phyloP scores from a whole-genome alignment of 2,113 vertebrate genomes.

The Paradisaea rubra region DNA sequence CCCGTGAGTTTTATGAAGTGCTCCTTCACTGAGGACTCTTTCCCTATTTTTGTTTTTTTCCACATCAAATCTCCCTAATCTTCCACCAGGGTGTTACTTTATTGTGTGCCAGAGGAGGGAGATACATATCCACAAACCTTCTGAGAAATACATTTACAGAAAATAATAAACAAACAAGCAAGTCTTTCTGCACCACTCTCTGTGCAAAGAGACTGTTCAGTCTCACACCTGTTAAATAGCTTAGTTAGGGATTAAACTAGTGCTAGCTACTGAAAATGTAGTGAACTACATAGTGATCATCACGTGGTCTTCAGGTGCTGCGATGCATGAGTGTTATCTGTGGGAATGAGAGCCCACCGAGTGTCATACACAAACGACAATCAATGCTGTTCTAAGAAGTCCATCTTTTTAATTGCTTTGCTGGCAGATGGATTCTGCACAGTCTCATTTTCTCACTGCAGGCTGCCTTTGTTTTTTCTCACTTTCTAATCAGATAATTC shows the following conservation, averaged over 20 bases:
- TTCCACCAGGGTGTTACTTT: slow-evolving; percentile 33
- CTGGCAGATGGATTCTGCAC: background rate
- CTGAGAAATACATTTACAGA: background rate
- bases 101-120: slow-evolving; percentile 10
- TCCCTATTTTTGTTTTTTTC: background rate
- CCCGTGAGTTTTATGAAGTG: background rate
- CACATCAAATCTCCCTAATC: background rate
- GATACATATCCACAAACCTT: background rate
- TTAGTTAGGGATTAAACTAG: background rate
- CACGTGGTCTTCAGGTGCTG: background rate
- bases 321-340: background rate
- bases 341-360: background rate
- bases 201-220: background rate
- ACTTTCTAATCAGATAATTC: background rate
- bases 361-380: background rate
- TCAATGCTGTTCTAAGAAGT: slow-evolving; percentile 12
- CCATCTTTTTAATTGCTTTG: background rate
- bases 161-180: background rate
- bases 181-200: background rate
- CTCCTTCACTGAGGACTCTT: background rate
- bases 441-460: slow-evolving; percentile 19
- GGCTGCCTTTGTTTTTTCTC: slow-evolving; percentile 4
- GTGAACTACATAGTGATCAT: background rate
- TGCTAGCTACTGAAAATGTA: background rate
- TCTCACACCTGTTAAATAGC: background rate